A percentile compares a stretch with the other conserved stretches of the same genome.
These are phyloP conservation scores for Rhinoraja longicauda DNA, from an alignment of 2,797 vertebrate genomes.

Conservation along the genomic window DNA sequence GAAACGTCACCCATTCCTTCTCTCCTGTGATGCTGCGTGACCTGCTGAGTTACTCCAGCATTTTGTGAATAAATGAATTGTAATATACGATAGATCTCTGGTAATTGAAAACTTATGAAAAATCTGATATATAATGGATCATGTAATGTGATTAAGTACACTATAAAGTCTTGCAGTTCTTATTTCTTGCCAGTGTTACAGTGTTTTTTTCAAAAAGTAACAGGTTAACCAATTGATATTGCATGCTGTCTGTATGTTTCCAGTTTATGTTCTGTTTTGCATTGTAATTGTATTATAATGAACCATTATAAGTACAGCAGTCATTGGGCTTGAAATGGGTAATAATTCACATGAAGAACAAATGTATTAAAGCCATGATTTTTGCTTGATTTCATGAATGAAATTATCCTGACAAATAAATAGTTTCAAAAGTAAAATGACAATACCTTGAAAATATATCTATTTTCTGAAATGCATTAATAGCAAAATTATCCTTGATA, in stretches of 20 bases:
- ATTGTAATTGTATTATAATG: background rate
- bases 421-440: background rate
- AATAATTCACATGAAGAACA: background rate
- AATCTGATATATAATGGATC: background rate
- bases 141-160: background rate
- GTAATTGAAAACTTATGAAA: background rate
- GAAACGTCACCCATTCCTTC: too few relatives aligned
- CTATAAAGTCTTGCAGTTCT: background rate
- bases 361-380: background rate
- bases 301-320: constrained; percentile 14
- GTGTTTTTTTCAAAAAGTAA: background rate
- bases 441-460: background rate
- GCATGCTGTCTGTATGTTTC: background rate
- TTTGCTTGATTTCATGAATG: background rate
- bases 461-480: background rate
- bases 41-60: too few relatives aligned
- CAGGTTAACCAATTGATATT: background rate
- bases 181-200: too few relatives aligned
- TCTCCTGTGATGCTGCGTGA: too few relatives aligned
- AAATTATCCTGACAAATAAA: background rate
- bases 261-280: background rate
- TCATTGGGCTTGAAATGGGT: background rate
- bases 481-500: background rate
- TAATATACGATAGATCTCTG: background rate
- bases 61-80: too few relatives aligned